phyloP scores from a whole-genome alignment of 2,113 vertebrate genomes.

The Lophotis ruficrista region DNA sequence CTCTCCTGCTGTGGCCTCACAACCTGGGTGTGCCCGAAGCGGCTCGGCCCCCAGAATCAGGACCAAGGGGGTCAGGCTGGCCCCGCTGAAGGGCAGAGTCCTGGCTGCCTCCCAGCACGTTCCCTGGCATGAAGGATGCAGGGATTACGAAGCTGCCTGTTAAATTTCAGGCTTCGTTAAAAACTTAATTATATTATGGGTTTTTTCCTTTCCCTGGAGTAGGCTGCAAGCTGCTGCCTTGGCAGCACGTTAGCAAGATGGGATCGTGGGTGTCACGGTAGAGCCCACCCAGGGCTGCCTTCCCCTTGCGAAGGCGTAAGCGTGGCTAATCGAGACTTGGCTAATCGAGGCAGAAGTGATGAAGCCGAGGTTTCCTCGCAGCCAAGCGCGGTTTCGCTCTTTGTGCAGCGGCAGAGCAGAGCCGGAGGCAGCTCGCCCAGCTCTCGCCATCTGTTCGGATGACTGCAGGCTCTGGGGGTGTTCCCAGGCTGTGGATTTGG shows the following conservation, averaged over 20 bases:
- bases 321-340: not conserved
- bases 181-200: constrained; percentile 34
- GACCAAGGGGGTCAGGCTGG: not conserved
- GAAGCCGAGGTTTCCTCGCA: not conserved
- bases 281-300: constrained; percentile 34
- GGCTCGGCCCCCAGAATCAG: not conserved
- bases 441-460: constrained; percentile 1
- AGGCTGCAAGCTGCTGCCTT: constrained; percentile 11
- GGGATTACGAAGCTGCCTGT: constrained; percentile 24
- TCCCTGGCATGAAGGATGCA: not conserved
- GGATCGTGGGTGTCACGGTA: not conserved
- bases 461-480: not conserved
- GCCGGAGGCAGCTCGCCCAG: not conserved
- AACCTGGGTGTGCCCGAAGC: not conserved
- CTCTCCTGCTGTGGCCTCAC: not conserved
- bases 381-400: not conserved
- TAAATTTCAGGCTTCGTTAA: constrained; percentile 57
- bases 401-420: not conserved
- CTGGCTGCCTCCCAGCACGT: not conserved
- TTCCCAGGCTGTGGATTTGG: not conserved
- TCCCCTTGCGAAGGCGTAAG: not conserved
- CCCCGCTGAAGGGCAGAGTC: not conserved
- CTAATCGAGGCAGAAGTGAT: not conserved
- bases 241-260: not conserved
- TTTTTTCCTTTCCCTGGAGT: not conserved